A percentile compares a stretch with the other conserved stretches of the same genome.
These are phyloP conservation scores for Eulemur albifrons DNA, from an alignment of 2,797 vertebrate genomes.

Conservation along the genomic window DNA sequence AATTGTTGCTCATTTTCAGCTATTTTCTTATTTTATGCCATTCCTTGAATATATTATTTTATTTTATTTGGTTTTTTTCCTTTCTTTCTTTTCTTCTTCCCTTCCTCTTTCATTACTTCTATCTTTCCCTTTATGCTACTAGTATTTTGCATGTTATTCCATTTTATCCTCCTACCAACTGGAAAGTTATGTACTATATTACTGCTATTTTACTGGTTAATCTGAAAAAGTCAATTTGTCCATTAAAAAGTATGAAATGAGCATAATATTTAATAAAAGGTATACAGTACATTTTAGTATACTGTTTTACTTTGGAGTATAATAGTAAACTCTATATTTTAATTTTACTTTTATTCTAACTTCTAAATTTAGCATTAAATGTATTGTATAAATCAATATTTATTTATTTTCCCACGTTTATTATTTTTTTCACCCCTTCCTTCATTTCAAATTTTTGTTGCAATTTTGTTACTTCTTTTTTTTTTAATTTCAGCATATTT, in stretches of 20 bases:
- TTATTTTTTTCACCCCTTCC: not conserved
- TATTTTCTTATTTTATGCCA: not conserved
- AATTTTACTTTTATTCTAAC: not conserved
- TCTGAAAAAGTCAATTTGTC: not conserved
- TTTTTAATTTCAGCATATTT: too few relatives aligned
- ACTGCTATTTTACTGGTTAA: not conserved
- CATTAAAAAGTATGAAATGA: not conserved
- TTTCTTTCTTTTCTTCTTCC: not conserved
- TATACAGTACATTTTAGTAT: not conserved
- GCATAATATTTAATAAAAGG: not conserved
- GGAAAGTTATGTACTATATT: not conserved
- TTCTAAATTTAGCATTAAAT: not conserved
- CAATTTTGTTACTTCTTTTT: not conserved
- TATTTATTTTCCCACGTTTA: not conserved
- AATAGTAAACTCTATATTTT: not conserved
- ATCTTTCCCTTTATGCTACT: not conserved
- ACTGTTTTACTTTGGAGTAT: not conserved
- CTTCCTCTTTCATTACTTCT: not conserved
- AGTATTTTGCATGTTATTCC: not conserved
- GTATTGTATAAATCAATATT: not conserved
- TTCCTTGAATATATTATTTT: not conserved
- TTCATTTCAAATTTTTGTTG: not conserved
- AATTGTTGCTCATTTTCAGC: not conserved
- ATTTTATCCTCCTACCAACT: not conserved
- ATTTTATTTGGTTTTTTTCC: not conserved